Evolutionary conservation across 2,888 invertebrate genomes (phyloP).

Genomic region (Oligia latruncula): DNA sequence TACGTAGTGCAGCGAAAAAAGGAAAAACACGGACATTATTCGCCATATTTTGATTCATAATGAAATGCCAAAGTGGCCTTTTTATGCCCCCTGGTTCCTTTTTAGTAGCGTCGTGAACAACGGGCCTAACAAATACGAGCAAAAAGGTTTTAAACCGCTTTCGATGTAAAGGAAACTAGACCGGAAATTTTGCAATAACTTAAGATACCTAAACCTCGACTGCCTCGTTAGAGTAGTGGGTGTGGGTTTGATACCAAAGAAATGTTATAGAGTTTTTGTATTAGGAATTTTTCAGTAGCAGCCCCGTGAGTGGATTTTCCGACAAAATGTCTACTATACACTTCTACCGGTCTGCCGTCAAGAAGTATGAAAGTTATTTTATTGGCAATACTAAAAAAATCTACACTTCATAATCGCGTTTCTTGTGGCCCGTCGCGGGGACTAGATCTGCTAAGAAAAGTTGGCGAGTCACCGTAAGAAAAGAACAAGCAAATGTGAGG

Average conservation of each 20-base stretch:
- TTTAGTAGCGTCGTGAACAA: background rate
- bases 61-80: too few species aligned
- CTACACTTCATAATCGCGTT: background rate
- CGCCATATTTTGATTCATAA: too few species aligned
- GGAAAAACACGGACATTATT: too few species aligned
- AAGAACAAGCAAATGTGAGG: slow-evolving; percentile 52
- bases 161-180: background rate
- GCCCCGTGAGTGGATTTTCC: background rate
- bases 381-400: background rate
- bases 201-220: background rate
- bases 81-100: background rate
- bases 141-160: background rate
- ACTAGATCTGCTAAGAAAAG: slow-evolving; percentile 55
- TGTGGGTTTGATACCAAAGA: background rate
- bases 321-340: background rate
- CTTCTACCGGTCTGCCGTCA: background rate
- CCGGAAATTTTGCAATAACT: background rate
- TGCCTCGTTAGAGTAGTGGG: background rate
- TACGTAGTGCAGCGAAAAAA: too few species aligned
- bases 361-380: background rate
- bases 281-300: background rate
- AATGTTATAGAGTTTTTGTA: background rate
- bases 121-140: background rate
- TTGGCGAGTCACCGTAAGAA: slow-evolving; percentile 55
- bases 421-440: slow-evolving; percentile 47